A percentile compares a stretch with the other conserved stretches of the same genome.
Evolutionary conservation across 1,140 invertebrate genomes (phyloP).

Genomic region (Lerema accius): DNA sequence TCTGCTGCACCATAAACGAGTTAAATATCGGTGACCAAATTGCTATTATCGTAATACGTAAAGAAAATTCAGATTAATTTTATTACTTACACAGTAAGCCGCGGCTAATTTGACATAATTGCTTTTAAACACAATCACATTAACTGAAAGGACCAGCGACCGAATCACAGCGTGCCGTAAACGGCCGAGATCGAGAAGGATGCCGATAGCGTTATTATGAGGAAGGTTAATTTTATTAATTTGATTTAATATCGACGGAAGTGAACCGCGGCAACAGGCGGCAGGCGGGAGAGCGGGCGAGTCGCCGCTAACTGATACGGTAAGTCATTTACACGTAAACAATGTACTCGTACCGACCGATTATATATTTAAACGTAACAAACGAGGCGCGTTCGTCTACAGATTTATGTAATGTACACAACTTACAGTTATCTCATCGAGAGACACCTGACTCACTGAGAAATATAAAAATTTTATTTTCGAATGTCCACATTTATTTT

Average conservation of each 20-base stretch:
- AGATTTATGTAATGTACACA: conserved; percentile 19
- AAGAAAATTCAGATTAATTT: not conserved
- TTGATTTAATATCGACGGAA: too few species aligned
- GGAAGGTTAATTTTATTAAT: conserved; percentile 13
- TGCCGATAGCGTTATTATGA: not conserved
- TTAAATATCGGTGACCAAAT: not conserved
- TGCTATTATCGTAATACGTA: not conserved
- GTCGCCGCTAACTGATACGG: conserved; percentile 23
- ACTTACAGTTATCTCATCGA: too few species aligned
- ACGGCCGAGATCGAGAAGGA: not conserved
- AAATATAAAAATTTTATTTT: too few species aligned
- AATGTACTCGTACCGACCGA: conserved; percentile 14
- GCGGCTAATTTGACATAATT: not conserved
- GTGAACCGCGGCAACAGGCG: not conserved
- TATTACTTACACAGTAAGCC: not conserved
- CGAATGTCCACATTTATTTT: too few species aligned
- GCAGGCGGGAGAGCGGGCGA: conserved; percentile 13
- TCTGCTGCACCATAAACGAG: not conserved
- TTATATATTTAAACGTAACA: conserved; percentile 23
- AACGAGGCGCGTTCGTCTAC: not conserved
- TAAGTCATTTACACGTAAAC: conserved; percentile 19
- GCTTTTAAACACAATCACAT: not conserved
- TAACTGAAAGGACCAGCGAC: not conserved
- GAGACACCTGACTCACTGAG: too few species aligned
- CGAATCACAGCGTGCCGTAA: too few species aligned